Evolutionary conservation across 2,113 vertebrate species (phyloP).

Genomic region (Abramis brama): DNA sequence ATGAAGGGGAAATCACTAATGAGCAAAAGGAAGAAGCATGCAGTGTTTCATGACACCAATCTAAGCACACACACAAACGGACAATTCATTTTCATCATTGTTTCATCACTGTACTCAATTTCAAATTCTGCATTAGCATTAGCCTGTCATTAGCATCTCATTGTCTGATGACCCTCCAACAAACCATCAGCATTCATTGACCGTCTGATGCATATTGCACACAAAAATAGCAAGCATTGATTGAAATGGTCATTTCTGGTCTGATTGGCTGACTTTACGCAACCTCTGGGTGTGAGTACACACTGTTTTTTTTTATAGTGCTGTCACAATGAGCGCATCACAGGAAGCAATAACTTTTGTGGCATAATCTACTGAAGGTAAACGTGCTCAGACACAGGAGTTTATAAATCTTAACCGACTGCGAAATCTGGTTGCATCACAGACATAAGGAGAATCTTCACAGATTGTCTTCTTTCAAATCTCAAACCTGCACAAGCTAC

Average conservation of each 20-base stretch:
- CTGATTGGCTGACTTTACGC: not conserved
- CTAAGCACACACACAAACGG: slow-evolving; percentile 27
- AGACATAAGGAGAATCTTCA: too few relatives aligned
- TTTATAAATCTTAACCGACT: too few relatives aligned
- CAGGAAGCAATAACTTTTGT: not conserved
- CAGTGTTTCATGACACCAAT: slow-evolving; percentile 31
- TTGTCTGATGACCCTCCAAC: not conserved
- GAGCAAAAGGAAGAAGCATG: slow-evolving; percentile 43
- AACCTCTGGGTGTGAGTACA: not conserved
- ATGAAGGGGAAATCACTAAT: slow-evolving; percentile 48
- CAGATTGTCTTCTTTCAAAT: too few relatives aligned
- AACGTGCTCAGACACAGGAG: not conserved
- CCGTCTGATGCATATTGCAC: not conserved
- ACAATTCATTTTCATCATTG: not conserved
- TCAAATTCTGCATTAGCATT: slow-evolving; percentile 22
- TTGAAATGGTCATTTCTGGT: not conserved
- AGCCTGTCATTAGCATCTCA: not conserved
- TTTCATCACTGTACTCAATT: slow-evolving; percentile 14
- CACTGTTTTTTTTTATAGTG: not conserved
- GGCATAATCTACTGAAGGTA: not conserved
- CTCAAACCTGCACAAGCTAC: too few relatives aligned
- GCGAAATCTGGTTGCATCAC: too few relatives aligned
- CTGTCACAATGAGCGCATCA: not conserved
- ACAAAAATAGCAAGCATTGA: not conserved
- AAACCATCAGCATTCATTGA: not conserved